Conservation (phyloP, 1,140 invertebrate genomes). For the Adelges cooleyi region DNA sequence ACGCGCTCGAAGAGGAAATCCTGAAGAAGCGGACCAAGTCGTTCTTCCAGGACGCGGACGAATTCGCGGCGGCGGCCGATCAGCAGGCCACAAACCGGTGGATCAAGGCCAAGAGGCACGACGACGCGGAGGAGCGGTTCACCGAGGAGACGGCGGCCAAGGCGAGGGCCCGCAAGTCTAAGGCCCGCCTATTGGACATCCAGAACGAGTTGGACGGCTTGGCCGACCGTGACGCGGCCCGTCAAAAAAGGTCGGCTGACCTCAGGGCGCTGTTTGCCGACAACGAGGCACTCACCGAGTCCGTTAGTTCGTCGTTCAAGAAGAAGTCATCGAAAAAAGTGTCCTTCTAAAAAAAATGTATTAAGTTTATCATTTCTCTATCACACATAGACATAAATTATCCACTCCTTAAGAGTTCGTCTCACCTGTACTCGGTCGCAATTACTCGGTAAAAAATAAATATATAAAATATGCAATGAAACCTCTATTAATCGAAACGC, state of each 20-base stretch:
- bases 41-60: constrained; percentile 19
- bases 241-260: constrained; percentile 46
- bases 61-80: not conserved
- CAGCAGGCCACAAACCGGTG: constrained; percentile 39
- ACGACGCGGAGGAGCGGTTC: constrained; percentile 30
- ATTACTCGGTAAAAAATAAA: no score
- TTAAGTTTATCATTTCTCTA: no score
- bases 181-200: constrained; percentile 46
- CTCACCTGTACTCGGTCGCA: no score
- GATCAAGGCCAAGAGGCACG: constrained; percentile 37
- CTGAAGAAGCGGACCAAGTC: constrained; percentile 19
- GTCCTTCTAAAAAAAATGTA: constrained; percentile 3
- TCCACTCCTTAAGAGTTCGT: no score
- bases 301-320: constrained; percentile 30
- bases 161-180: constrained; percentile 38
- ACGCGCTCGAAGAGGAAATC: constrained; percentile 32
- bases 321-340: constrained; percentile 30
- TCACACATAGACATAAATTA: no score
- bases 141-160: constrained; percentile 35
- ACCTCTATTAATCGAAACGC: no score
- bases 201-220: constrained; percentile 50
- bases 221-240: constrained; percentile 43
- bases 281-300: constrained; percentile 34
- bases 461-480: no score
- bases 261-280: constrained; percentile 46